Base-by-base conservation (phyloP, 1,140 invertebrate species). In the Caenorhabditis tropicalis region DNA sequence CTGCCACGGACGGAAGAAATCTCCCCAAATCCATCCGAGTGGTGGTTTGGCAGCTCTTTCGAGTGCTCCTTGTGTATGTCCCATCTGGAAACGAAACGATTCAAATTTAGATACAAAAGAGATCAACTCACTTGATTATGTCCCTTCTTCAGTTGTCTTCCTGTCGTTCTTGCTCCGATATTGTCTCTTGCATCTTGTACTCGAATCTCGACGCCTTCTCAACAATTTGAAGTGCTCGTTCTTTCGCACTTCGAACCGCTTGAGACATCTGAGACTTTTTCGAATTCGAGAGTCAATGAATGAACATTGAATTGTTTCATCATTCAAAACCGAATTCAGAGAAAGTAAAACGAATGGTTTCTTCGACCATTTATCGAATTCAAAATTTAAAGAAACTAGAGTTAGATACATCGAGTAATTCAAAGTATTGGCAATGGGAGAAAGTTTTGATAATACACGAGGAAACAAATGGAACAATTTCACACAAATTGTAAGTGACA, bases 1-100 rank as follows among this genome's bases (percentile, higher is more conserved):
- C 19, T 89, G 88, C 90, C 90, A 90, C 21, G 90, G 90, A 19
- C 85, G 82, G 49, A 84, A 91, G 49, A 89, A 90, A 60, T 90
- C 88, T 7, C 90, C 90, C 90, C 90, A 90, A 49, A 90, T 87
- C 90, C 90, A 90, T 19, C 90, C 90, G 29, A 91, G 86, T 29
- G 90, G 90, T 3, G 90, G 90, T 79, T 90, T 90, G 9, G 88
- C 87, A 9, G 90, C 90, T n/a, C 84, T 33, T 80, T 91, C 86
- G 15, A 90, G 58, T 79, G 91, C 90, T 36, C 90, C 89, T 58
- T 79, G 80, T 24, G 70, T 84, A 29, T 84, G 70, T 19, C 83
- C 83, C 33, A 51, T 51, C 74, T 84, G n/a, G n/a, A n/a, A n/a
- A n/a, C n/a, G n/a, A 21, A 60, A 74, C 49, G 15, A 81, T 19